Evolutionary conservation across 2,888 invertebrate species (phyloP).

Genomic region (Camptogramma bilineatum): DNA sequence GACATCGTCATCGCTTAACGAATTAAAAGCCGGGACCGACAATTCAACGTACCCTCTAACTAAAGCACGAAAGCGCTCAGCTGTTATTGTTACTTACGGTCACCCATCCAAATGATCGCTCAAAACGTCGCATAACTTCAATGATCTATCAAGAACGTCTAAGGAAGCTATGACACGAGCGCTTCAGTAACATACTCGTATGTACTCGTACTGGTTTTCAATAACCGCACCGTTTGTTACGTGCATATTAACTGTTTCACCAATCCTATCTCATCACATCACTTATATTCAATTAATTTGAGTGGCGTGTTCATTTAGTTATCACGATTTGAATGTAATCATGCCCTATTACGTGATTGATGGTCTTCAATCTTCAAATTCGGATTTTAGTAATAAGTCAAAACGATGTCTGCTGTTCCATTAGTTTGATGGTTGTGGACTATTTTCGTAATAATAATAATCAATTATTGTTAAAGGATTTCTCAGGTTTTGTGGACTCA

Average conservation of each 20-base stretch:
- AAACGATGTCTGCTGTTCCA: conserved; percentile 60
- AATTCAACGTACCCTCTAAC: too few species aligned
- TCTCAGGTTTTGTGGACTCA: neutral
- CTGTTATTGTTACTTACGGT: too few species aligned
- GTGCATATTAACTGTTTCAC: neutral
- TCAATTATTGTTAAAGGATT: conserved; percentile 5
- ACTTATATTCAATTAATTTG: conserved; percentile 77
- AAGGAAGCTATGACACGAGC: too few species aligned
- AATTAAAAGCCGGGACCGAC: too few species aligned
- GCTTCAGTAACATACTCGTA: too few species aligned
- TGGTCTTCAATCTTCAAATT: conserved; percentile 71
- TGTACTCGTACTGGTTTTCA: too few species aligned
- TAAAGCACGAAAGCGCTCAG: too few species aligned
- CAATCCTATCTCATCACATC: conserved; percentile 52
- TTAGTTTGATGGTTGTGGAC: conserved; percentile 60
- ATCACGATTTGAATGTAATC: conserved; percentile 80
- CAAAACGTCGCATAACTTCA: too few species aligned
- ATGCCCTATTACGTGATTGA: conserved; percentile 81
- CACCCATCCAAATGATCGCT: too few species aligned
- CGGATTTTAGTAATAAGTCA: conserved; percentile 68
- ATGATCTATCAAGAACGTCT: too few species aligned
- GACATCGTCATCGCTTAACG: too few species aligned
- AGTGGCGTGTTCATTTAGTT: conserved; percentile 80
- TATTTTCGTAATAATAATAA: conserved; percentile 35
- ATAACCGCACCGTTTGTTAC: neutral